phyloP scores from a whole-genome alignment of 2,888 invertebrate genomes.

The Apamea anceps region DNA sequence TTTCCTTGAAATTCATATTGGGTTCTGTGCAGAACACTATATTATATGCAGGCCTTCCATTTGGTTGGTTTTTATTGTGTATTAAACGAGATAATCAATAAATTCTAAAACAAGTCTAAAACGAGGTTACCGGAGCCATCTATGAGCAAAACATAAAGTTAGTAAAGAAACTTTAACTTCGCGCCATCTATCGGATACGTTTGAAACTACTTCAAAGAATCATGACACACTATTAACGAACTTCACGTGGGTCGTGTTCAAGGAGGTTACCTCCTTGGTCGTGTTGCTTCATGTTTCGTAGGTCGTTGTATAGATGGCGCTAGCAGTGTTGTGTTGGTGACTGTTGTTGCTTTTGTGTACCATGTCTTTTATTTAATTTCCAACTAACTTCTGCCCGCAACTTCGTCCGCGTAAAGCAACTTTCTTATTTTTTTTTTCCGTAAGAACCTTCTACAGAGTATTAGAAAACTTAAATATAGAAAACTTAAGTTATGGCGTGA shows the following conservation, averaged over 20 bases:
- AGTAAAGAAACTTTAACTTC: neutral
- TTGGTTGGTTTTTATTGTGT: neutral
- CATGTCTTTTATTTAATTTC: neutral
- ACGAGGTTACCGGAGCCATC: conserved; percentile 31
- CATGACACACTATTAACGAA: conserved; percentile 65
- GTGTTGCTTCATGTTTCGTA: neutral
- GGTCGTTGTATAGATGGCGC: conserved; percentile 64
- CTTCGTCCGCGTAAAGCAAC: too few species aligned
- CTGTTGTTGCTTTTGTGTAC: neutral
- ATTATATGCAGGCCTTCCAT: neutral
- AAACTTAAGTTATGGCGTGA: too few species aligned
- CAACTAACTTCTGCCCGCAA: too few species aligned
- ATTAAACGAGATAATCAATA: neutral
- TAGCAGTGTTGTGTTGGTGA: conserved; percentile 28
- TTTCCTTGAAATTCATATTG: neutral
- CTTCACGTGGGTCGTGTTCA: too few species aligned
- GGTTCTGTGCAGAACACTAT: neutral
- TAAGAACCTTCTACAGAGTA: too few species aligned
- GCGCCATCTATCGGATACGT: conserved; percentile 58
- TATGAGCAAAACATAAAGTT: neutral
- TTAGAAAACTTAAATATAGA: too few species aligned
- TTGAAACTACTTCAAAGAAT: conserved; percentile 7
- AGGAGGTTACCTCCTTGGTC: too few species aligned
- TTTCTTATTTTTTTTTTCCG: too few species aligned
- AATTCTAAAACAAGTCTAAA: neutral